These are phyloP conservation scores for Palaemon carinicauda DNA, from an alignment of 1,140 invertebrate species.

Conservation along the genomic window DNA sequence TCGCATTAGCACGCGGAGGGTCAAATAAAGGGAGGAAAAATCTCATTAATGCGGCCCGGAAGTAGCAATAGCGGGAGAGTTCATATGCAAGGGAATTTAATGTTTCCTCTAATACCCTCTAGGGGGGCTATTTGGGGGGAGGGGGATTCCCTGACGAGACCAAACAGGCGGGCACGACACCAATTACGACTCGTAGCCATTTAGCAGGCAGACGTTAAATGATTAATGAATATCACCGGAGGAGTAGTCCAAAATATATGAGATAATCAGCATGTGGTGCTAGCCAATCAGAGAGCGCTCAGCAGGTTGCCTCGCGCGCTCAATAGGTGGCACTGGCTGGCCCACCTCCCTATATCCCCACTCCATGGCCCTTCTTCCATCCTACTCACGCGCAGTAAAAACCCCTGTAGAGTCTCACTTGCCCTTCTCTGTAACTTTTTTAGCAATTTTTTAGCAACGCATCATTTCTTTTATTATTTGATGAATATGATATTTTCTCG, in stretches of 20 bases:
- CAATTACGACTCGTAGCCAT: constrained; percentile 32
- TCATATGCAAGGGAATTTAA: not conserved
- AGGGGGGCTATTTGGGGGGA: not conserved
- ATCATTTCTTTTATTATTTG: too few relatives aligned
- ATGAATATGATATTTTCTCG: too few relatives aligned
- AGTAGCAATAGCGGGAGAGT: not conserved
- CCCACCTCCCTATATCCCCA: not conserved
- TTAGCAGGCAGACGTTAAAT: constrained; percentile 34
- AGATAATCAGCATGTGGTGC: constrained; percentile 37
- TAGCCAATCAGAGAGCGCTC: constrained; percentile 16
- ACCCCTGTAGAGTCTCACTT: not conserved
- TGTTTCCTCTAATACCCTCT: not conserved
- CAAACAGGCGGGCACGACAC: constrained; percentile 20
- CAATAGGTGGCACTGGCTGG: not conserved
- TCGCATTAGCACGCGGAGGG: too few relatives aligned
- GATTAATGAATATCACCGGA: constrained; percentile 39
- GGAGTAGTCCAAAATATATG: constrained; percentile 42
- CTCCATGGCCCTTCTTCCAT: not conserved
- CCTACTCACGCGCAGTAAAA: not conserved
- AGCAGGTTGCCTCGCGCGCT: constrained; percentile 4
- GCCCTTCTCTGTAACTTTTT: too few relatives aligned
- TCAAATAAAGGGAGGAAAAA: too few relatives aligned
- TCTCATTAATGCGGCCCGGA: not conserved
- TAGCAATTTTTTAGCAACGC: too few relatives aligned
- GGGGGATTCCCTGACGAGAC: not conserved